Evolutionary conservation across 2,888 invertebrate genomes (phyloP), one percentile per base, ranked within the genome.

Genomic region (Yponomeuta plumbellus): DNA sequence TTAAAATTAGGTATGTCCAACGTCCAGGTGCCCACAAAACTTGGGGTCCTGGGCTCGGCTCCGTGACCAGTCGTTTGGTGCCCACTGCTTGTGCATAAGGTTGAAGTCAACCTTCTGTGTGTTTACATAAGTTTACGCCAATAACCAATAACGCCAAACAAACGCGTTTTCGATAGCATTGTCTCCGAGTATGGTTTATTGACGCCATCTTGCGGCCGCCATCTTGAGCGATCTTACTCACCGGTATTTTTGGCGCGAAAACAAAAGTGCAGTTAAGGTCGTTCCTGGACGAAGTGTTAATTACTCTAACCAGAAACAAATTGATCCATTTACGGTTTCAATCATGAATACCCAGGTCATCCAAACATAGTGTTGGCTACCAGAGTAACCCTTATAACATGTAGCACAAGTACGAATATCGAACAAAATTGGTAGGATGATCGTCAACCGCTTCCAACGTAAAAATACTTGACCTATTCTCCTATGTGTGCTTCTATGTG

Each of bases 101-200:
- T 34, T 52, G 44, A 4, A 17, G 44, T 13, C 17, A 17, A 17
- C 44, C 17, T 52, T 52, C 44, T 52, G 8, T 13, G 44, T 52
- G 17, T 52, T 52, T 17, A 5, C 44, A 52, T 52, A 17, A 77
- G 70, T 75, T 72, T 68, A 71, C 44, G 10, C 44, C 44, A 52
- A 52, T 52, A 52, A 17, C 74, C 75, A 78, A 78, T 78, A 78
- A 77, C 73, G 71, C 76, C 76, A 78, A 77, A 81, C 71, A 73
- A 73, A 73, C 74, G 58, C 66, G 65, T 67, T 65, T 58, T 67
- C 71, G 71, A 76, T 75, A 78, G 76, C 75, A 76, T 77, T 79
- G 77, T 78, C 74, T 72, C 76, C 78, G 69, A 75, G 78, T 81
- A 79, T 80, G 80, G 82, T 81, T 81, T 80, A 80, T 74, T 74